These are phyloP conservation scores for Clupea harengus DNA, from an alignment of 2,113 vertebrate species.

Conservation along the genomic window DNA sequence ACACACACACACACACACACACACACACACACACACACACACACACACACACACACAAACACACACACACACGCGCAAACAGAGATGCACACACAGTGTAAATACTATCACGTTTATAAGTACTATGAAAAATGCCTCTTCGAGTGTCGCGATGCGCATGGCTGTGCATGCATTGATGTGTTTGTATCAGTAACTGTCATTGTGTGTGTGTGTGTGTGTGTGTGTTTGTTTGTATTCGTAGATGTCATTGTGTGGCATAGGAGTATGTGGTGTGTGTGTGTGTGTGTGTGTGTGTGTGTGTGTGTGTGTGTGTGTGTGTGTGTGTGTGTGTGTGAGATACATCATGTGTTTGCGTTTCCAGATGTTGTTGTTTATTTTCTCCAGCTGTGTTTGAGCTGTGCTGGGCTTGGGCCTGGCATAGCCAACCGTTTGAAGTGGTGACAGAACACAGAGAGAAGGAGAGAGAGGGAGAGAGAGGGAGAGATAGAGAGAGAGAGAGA, in stretches of 20 bases:
- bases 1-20: neutral
- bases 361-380: slow-evolving; percentile 11
- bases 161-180: neutral
- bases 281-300: neutral
- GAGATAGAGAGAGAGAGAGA: slow-evolving; percentile 27
- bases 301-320: neutral
- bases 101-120: too few relatives aligned
- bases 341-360: slow-evolving; percentile 11
- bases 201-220: neutral
- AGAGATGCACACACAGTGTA: too few relatives aligned
- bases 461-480: slow-evolving; percentile 6
- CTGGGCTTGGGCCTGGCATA: neutral
- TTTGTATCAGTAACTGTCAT: neutral
- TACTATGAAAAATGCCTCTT: too few relatives aligned
- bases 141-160: neutral
- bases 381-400: neutral
- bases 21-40: too few relatives aligned
- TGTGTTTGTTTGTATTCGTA: neutral
- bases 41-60: too few relatives aligned
- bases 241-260: neutral
- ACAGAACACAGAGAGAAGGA: neutral
- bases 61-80: too few relatives aligned
- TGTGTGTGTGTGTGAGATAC: neutral
- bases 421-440: neutral
- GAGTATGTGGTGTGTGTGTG: neutral